Conservation (phyloP, 2,888 invertebrate genomes). For the Zeuzera pyrina region DNA sequence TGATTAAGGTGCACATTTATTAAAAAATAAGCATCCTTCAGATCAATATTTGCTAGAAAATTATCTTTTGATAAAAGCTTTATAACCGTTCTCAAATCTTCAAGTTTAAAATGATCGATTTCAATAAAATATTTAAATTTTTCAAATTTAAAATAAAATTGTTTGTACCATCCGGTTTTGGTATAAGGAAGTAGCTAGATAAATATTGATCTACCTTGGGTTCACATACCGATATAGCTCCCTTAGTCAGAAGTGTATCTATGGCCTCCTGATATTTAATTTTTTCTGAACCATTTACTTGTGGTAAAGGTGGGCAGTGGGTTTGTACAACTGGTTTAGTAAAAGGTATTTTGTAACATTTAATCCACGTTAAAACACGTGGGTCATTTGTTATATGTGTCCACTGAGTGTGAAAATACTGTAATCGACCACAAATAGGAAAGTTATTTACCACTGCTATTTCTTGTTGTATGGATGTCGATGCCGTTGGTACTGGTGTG, state of each 20-base stretch:
- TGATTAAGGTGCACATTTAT: neutral
- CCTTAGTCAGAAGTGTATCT: neutral
- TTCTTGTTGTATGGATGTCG: too few relatives aligned
- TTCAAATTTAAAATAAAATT: slow-evolving; percentile 3
- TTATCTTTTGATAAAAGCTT: neutral
- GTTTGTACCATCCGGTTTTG: slow-evolving; percentile 2
- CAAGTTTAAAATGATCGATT: slow-evolving; percentile 3
- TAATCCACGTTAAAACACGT: slow-evolving; percentile 7
- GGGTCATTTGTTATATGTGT: slow-evolving; percentile 7
- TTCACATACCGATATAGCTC: neutral
- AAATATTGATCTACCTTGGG: slow-evolving; percentile 1
- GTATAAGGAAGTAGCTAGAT: slow-evolving; percentile 1
- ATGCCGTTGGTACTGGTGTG: too few relatives aligned
- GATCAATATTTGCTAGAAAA: slow-evolving; percentile 1
- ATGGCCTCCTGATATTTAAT: neutral
- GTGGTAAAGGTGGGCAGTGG: too few relatives aligned
- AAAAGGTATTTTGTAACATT: slow-evolving; percentile 6
- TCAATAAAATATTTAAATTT: slow-evolving; percentile 2
- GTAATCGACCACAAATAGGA: slow-evolving; percentile 9
- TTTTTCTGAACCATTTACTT: too few relatives aligned
- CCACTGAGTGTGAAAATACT: slow-evolving; percentile 7
- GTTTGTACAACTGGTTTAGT: neutral
- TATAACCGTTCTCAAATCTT: slow-evolving; percentile 2
- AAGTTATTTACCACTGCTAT: too few relatives aligned
- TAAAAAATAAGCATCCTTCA: slow-evolving; percentile 4